Percentiles rank a stretch among this genome's conserved stretches.
phyloP scores from a whole-genome alignment of 2,888 invertebrate species.

The Mystacides longicornis region DNA sequence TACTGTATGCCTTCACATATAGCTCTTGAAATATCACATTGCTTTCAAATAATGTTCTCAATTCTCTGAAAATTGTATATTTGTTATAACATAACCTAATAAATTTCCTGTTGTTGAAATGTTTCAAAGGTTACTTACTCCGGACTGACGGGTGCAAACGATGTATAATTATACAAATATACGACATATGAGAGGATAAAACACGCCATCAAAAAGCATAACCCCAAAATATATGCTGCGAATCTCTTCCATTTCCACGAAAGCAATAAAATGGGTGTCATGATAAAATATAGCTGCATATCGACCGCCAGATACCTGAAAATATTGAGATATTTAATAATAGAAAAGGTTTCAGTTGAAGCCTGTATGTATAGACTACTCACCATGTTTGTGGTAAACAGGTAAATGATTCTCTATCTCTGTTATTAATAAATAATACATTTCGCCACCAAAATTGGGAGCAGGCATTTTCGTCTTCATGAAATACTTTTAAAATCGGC shows the following conservation, averaged over 20 bases:
- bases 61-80: neutral
- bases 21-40: neutral
- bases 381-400: constrained; percentile 33
- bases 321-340: neutral
- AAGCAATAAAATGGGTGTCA: constrained; percentile 29
- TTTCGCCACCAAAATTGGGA: constrained; percentile 38
- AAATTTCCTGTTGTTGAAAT: neutral
- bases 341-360: neutral
- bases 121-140: constrained; percentile 25
- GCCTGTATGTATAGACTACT: neutral
- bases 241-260: constrained; percentile 28
- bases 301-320: constrained; percentile 34
- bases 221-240: constrained; percentile 25
- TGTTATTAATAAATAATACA: constrained; percentile 37
- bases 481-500: constrained; percentile 35
- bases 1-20: constrained; percentile 22
- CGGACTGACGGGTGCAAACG: constrained; percentile 28
- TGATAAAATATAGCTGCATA: constrained; percentile 31
- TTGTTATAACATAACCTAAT: neutral
- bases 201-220: constrained; percentile 27
- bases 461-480: constrained; percentile 31
- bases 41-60: neutral
- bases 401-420: constrained; percentile 24
- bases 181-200: constrained; percentile 29
- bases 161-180: constrained; percentile 30